Evolutionary conservation across 2,113 vertebrate species (phyloP), one percentile per base, ranked within the genome.

Genomic region (Poeciliopsis retropinna): DNA sequence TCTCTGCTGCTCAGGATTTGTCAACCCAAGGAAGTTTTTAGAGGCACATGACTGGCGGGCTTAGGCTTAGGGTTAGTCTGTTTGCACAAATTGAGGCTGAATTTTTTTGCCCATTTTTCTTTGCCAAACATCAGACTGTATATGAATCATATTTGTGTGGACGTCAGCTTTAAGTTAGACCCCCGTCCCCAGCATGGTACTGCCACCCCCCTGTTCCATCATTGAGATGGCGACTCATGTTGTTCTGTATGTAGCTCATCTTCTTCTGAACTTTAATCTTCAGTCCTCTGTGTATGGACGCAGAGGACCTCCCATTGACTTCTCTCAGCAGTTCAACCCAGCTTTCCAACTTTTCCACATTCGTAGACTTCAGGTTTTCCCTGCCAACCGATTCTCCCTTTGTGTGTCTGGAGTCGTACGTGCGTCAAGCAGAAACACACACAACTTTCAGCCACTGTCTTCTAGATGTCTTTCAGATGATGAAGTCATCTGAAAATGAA

Each of bases 1-100:
- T 25, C 67, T 72, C 63, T 71, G 68, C 51, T 37, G 69, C 61
- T 70, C 30, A 30, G 28, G 61, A 80, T 71, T 78, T n/a, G 28
- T 25, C 57, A 73, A 69, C 28, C 72, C 54, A 70, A 31, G 67
- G 6, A 25, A 29, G 30, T 14, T n/a, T 75, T 32, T 27, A n/a
- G 15, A 25, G 31, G 65, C 75, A 61, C 63, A 25, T 76, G 83
- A 69, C 32, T 61, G 15, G 44, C 25, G 17, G 5, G 44, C 17
- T 37, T 41, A 2, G 0, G 51, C n/a, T n/a, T n/a, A n/a, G n/a
- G n/a, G n/a, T n/a, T n/a, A 17, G 12, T 32, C 7, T 32, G 25
- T 22, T 37, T 11, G 34, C 10, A 37, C 34, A 37, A 37, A 4
- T 5, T 44, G 14, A 17, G 15, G 41, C 12, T 17, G 12, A 17